Conservation (phyloP, 2,797 vertebrate species). For the Poeciliopsis turneri region DNA sequence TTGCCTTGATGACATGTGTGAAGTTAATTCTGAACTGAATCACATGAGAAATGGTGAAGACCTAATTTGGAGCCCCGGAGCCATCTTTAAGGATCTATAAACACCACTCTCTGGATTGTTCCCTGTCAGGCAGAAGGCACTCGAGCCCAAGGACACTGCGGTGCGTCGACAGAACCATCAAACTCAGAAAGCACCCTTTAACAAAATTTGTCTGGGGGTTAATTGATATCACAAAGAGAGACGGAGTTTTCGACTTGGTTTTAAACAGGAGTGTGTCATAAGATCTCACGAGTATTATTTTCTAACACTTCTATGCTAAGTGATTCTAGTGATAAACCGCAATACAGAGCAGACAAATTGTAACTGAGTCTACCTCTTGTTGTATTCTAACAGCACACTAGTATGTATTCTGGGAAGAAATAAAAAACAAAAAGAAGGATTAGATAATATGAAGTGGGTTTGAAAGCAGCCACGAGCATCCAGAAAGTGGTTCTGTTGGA, state of each 20-base stretch:
- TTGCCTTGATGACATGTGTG: conserved; percentile 70
- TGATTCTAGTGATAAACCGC: conserved; percentile 9
- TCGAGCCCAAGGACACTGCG: conserved; percentile 72
- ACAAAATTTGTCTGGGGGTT: conserved; percentile 70
- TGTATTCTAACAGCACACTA: conserved; percentile 19
- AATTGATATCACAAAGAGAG: conserved; percentile 68
- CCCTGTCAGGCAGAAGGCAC: conserved; percentile 75
- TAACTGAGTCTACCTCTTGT: conserved; percentile 1
- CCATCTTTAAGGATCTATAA: conserved; percentile 79
- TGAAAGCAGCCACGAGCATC: conserved; percentile 46
- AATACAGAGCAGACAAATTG: conserved; percentile 8
- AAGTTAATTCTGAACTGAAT: conserved; percentile 78
- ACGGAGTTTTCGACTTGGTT: conserved; percentile 60
- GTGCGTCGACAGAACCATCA: conserved; percentile 69
- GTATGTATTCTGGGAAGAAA: neutral
- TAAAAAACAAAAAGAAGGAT: conserved; percentile 10
- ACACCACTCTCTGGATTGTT: conserved; percentile 77
- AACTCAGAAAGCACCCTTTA: conserved; percentile 60
- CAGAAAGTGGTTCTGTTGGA: conserved; percentile 38
- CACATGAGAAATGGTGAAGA: conserved; percentile 69
- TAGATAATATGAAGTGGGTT: conserved; percentile 31
- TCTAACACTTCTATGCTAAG: conserved; percentile 32
- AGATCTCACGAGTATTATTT: conserved; percentile 59
- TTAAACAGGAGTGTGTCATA: conserved; percentile 60
- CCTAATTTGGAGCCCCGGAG: conserved; percentile 75